Conservation (phyloP, 2,113 vertebrate genomes). For the Phalacrocorax carbo region DNA sequence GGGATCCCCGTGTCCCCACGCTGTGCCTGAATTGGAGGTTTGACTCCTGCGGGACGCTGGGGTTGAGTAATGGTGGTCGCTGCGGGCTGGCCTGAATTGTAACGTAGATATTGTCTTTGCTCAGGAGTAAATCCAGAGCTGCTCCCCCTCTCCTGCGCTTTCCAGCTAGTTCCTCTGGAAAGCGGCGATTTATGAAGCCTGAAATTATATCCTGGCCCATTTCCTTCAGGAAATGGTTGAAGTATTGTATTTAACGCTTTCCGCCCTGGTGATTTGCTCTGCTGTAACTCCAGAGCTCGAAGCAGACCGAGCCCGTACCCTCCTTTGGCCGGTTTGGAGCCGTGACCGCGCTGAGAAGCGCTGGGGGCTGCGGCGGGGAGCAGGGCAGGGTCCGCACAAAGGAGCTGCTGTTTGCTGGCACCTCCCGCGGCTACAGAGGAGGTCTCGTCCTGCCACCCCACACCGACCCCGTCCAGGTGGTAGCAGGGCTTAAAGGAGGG, state of each 20-base stretch:
- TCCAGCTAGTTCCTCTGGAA: not conserved
- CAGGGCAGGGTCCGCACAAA: not conserved
- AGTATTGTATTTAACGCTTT: fast-evolving
- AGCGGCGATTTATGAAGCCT: not conserved
- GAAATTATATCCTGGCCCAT: not conserved
- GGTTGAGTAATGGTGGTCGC: fast-evolving
- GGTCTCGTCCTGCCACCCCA: not conserved
- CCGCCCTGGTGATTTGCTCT: fast-evolving
- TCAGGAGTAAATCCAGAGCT: not conserved
- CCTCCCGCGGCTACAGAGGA: fast-evolving
- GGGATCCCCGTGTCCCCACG: fast-evolving
- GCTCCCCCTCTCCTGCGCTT: fast-evolving
- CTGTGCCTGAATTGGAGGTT: fast-evolving
- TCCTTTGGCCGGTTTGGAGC: not conserved
- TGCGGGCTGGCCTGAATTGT: not conserved
- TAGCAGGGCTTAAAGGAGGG: not conserved
- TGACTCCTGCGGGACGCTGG: fast-evolving
- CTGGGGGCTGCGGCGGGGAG: not conserved
- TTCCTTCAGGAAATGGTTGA: not conserved
- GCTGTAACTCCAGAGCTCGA: fast-evolving
- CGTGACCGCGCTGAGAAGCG: fast-evolving
- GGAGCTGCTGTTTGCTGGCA: not conserved
- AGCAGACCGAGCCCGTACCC: fast-evolving
- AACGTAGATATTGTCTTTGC: not conserved
- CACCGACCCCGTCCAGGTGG: not conserved